Evolutionary conservation across 2,113 vertebrate genomes (phyloP).

Genomic region (Trematomus loennbergii): DNA sequence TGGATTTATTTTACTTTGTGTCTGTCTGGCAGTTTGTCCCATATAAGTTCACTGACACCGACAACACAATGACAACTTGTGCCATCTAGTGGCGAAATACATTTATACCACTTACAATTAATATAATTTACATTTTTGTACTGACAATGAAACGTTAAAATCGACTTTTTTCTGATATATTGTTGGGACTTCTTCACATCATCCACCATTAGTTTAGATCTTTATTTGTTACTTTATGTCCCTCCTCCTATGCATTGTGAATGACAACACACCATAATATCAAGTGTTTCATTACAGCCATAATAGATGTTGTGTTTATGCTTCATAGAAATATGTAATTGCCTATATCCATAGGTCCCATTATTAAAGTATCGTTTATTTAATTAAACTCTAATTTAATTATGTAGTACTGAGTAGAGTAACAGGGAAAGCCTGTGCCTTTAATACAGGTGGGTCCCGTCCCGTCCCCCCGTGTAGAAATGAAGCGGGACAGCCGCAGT

Average conservation of each 20-base stretch:
- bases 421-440: not conserved
- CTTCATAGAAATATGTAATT: not conserved
- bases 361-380: not conserved
- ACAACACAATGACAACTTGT: constrained; percentile 15
- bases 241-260: not conserved
- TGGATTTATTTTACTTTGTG: not conserved
- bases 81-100: constrained; percentile 45
- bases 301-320: not conserved
- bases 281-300: not conserved
- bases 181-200: not conserved
- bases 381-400: not conserved
- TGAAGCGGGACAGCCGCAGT: not conserved
- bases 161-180: not conserved
- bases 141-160: not conserved
- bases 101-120: not conserved
- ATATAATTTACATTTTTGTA: not conserved
- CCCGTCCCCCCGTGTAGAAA: not conserved
- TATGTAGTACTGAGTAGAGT: not conserved
- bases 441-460: not conserved
- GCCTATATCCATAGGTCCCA: not conserved
- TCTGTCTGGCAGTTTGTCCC: not conserved
- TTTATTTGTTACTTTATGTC: not conserved
- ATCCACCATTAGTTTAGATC: not conserved
- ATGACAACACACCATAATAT: not conserved
- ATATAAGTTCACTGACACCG: not conserved